phyloP scores from a whole-genome alignment of 2,797 vertebrate species.

The Urocyon cinereoargenteus region DNA sequence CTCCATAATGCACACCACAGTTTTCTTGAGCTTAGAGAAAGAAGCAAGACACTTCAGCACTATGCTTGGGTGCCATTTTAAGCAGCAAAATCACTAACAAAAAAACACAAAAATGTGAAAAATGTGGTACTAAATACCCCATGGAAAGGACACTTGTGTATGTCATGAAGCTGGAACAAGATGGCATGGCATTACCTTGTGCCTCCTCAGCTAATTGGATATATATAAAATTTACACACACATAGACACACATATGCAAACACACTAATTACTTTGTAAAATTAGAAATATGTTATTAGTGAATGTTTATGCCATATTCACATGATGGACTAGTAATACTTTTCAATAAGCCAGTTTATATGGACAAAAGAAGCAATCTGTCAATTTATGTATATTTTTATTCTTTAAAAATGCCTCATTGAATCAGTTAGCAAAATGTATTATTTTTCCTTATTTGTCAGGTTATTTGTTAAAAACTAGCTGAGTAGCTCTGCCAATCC shows the following conservation, averaged over 20 bases:
- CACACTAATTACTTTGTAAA: neutral
- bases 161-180: neutral
- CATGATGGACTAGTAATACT: neutral
- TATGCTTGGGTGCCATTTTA: neutral
- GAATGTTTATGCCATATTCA: neutral
- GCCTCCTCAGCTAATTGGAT: neutral
- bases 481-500: neutral
- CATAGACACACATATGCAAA: neutral
- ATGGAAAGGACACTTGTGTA: neutral
- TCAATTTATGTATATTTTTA: neutral
- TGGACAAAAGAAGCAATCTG: neutral
- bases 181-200: neutral
- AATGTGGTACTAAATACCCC: neutral
- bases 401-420: neutral
- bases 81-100: neutral
- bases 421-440: neutral
- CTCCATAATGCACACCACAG: neutral
- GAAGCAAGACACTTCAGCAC: neutral
- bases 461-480: neutral
- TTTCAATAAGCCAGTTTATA: neutral
- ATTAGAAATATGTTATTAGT: neutral
- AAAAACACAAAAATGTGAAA: neutral
- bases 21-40: neutral
- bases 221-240: neutral
- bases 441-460: neutral